Conservation (phyloP, 2,888 invertebrate genomes). For the Rotaria socialis region DNA sequence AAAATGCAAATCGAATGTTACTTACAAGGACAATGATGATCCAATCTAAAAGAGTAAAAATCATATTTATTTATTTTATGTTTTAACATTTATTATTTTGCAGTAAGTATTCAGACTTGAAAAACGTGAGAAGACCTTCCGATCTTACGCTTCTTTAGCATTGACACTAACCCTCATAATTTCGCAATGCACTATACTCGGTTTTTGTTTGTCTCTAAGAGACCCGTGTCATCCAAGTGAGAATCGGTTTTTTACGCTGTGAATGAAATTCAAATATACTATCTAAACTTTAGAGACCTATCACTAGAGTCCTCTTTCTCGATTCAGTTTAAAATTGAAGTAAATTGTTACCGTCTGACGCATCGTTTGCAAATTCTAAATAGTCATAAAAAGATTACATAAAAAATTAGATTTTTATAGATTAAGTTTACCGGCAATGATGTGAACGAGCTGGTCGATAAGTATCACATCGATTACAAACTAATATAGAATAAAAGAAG, state of each 20-base stretch:
- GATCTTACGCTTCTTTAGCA: too few relatives aligned
- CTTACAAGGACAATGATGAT: slow-evolving; percentile 35
- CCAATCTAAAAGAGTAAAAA: background rate
- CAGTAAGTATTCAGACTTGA: too few relatives aligned
- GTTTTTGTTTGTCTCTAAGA: too few relatives aligned
- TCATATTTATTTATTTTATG: background rate
- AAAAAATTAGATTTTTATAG: background rate
- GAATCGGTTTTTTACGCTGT: too few relatives aligned
- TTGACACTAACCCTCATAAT: too few relatives aligned
- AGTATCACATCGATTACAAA: slow-evolving; percentile 73
- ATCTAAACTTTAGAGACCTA: too few relatives aligned
- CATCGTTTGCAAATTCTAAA: slow-evolving; percentile 30
- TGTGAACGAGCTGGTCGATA: slow-evolving; percentile 72
- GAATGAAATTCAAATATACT: too few relatives aligned
- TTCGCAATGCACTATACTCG: too few relatives aligned
- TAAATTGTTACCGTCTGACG: background rate
- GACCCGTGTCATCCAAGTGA: too few relatives aligned
- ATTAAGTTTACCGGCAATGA: slow-evolving; percentile 64
- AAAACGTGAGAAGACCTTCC: too few relatives aligned
- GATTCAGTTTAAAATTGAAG: too few relatives aligned
- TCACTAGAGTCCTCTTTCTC: too few relatives aligned
- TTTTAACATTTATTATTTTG: background rate
- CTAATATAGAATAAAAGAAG: slow-evolving; percentile 49
- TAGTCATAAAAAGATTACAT: background rate
- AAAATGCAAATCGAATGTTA: background rate